Evolutionary conservation across 2,888 invertebrate genomes (phyloP).

Genomic region (Hydriomena furcata): DNA sequence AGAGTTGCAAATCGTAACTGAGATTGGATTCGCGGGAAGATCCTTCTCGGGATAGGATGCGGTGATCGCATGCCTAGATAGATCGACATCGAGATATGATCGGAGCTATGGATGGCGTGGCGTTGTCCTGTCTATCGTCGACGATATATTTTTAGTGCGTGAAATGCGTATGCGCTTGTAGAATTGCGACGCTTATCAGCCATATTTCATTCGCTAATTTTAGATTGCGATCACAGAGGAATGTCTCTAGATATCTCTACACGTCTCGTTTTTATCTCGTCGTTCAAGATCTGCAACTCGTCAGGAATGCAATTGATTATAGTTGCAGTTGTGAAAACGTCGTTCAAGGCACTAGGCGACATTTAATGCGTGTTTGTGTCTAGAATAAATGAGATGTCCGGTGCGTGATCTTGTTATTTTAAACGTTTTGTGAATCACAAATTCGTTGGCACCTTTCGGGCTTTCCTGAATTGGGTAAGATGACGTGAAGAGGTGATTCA

Average conservation of each 20-base stretch:
- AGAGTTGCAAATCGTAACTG: slow-evolving; percentile 33
- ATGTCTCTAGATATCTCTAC: slow-evolving; percentile 38
- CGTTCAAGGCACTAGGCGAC: slow-evolving; percentile 22
- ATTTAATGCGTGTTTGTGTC: slow-evolving; percentile 18
- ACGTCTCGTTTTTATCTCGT: slow-evolving; percentile 37
- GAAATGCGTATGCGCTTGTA: slow-evolving; percentile 49
- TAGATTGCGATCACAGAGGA: slow-evolving; percentile 50
- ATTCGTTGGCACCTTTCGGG: slow-evolving; percentile 10
- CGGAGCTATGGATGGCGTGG: slow-evolving; percentile 43
- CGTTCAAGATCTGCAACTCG: slow-evolving; percentile 30
- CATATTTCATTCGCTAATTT: slow-evolving; percentile 57
- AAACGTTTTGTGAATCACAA: slow-evolving; percentile 16
- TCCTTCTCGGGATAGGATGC: slow-evolving; percentile 33
- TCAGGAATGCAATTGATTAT: slow-evolving; percentile 36
- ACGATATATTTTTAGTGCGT: slow-evolving; percentile 61
- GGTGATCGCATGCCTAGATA: slow-evolving; percentile 51
- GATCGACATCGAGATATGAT: slow-evolving; percentile 49
- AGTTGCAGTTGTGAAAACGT: slow-evolving; percentile 32
- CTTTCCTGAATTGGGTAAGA: slow-evolving; percentile 17
- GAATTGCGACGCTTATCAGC: slow-evolving; percentile 59
- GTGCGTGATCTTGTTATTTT: slow-evolving; percentile 14
- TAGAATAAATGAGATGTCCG: slow-evolving; percentile 22
- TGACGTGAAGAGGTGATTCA: slow-evolving; percentile 12
- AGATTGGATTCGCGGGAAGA: slow-evolving; percentile 23
- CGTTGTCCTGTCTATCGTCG: slow-evolving; percentile 45